Evolutionary conservation across 2,888 invertebrate species (phyloP).

Genomic region (Nasonia oneida): DNA sequence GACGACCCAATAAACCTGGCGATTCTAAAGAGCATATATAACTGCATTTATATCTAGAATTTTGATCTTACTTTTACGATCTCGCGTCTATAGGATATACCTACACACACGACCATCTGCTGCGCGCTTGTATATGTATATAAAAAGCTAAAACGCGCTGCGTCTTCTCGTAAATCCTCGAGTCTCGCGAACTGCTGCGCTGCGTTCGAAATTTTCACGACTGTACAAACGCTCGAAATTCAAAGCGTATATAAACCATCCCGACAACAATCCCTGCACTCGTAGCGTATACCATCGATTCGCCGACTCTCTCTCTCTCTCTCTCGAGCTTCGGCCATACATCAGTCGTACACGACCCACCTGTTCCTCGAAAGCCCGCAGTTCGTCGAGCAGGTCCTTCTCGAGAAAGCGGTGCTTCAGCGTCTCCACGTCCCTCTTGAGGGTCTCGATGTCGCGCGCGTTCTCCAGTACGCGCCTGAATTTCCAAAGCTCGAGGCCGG

Average conservation of each 20-base stretch:
- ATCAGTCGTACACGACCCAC: slow-evolving; percentile 64
- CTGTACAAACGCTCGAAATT: too few species aligned
- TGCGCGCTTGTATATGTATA: too few species aligned
- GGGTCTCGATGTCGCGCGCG: slow-evolving; percentile 70
- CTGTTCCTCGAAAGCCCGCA: slow-evolving; percentile 76
- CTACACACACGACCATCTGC: too few species aligned
- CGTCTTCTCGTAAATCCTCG: background rate
- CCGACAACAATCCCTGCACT: too few species aligned
- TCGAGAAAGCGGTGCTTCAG: slow-evolving; percentile 74
- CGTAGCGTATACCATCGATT: too few species aligned
- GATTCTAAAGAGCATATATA: background rate
- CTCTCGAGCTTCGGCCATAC: too few species aligned
- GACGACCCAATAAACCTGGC: background rate
- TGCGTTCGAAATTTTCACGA: too few species aligned
- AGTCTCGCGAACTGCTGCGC: background rate
- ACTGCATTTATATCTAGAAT: background rate
- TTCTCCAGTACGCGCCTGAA: slow-evolving; percentile 70
- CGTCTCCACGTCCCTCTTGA: slow-evolving; percentile 72
- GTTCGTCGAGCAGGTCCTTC: slow-evolving; percentile 72
- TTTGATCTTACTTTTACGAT: background rate
- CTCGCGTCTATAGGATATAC: background rate
- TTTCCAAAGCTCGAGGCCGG: slow-evolving; percentile 73
- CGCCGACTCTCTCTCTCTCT: too few species aligned
- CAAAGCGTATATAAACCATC: too few species aligned
- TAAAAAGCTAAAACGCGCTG: background rate